Evolutionary conservation across 2,113 vertebrate species (phyloP).

Genomic region (Deroptyus accipitrinus): DNA sequence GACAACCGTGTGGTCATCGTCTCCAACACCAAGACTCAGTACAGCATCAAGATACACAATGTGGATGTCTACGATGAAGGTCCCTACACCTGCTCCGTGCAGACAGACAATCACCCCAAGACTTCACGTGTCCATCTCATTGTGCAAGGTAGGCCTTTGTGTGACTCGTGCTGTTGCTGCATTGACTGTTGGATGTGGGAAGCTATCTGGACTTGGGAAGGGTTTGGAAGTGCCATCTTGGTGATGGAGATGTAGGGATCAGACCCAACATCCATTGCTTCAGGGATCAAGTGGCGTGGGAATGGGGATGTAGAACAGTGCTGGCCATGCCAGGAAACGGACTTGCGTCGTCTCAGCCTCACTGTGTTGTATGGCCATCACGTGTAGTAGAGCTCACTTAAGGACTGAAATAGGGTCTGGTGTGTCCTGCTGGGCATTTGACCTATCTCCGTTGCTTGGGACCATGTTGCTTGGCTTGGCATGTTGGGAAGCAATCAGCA

Average conservation of each 20-base stretch:
- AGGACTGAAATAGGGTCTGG: accelerated
- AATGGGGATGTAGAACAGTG: not conserved
- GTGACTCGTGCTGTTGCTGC: accelerated
- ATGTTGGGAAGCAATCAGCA: not conserved
- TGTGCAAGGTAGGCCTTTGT: conserved; percentile 85
- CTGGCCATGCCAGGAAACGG: not conserved
- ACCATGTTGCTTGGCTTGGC: accelerated
- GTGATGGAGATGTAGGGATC: not conserved
- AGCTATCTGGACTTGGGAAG: not conserved
- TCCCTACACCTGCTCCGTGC: conserved; percentile 93
- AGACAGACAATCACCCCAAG: conserved; percentile 95
- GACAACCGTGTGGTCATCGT: conserved; percentile 92
- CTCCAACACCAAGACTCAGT: conserved; percentile 93
- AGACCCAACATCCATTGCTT: not conserved
- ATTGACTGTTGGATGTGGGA: accelerated
- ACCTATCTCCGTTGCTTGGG: accelerated
- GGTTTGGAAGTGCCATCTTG: not conserved
- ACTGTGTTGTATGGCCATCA: accelerated
- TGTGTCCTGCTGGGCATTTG: not conserved
- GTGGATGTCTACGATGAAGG: conserved; percentile 93
- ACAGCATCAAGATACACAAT: conserved; percentile 95
- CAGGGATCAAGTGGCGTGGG: accelerated
- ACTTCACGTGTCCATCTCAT: conserved; percentile 94
- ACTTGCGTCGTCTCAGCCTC: accelerated
- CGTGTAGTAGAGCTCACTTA: accelerated